Evolutionary conservation across 2,888 invertebrate species (phyloP).

Genomic region (Eudemis profundana): DNA sequence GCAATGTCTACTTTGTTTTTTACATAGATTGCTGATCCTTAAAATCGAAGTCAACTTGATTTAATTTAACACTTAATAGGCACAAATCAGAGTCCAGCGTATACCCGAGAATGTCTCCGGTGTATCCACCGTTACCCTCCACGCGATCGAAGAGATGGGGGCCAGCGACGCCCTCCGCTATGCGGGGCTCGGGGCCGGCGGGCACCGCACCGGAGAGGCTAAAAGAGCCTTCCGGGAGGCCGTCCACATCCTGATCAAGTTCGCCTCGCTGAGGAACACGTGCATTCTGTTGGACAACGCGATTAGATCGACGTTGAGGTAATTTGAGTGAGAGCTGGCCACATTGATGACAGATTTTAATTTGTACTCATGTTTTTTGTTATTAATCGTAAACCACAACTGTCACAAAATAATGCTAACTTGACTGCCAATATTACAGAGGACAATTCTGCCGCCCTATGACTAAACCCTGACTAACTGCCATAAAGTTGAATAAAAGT

Average conservation of each 20-base stretch:
- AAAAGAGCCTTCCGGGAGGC: constrained; percentile 77
- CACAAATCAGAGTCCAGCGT: constrained; percentile 74
- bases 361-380: no score
- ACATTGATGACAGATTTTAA: no score
- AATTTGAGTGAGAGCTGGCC: no score
- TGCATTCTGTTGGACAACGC: constrained; percentile 73
- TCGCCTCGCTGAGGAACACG: constrained; percentile 77
- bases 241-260: constrained; percentile 75
- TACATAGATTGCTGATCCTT: no score
- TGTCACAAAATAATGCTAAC: no score
- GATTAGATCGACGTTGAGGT: constrained; percentile 74
- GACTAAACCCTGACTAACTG: no score
- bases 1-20: no score
- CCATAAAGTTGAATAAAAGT: no score
- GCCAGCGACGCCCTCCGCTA: constrained; percentile 68
- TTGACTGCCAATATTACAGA: no score
- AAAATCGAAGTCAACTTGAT: no score
- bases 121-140: constrained; percentile 69
- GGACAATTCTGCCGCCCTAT: no score
- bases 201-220: constrained; percentile 73
- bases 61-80: constrained; percentile 54
- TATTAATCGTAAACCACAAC: no score
- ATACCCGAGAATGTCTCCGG: constrained; percentile 77
- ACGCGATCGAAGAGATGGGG: constrained; percentile 69
- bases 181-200: constrained; percentile 76